phyloP scores from a whole-genome alignment of 2,888 invertebrate genomes.

The Hedychridium roseum region DNA sequence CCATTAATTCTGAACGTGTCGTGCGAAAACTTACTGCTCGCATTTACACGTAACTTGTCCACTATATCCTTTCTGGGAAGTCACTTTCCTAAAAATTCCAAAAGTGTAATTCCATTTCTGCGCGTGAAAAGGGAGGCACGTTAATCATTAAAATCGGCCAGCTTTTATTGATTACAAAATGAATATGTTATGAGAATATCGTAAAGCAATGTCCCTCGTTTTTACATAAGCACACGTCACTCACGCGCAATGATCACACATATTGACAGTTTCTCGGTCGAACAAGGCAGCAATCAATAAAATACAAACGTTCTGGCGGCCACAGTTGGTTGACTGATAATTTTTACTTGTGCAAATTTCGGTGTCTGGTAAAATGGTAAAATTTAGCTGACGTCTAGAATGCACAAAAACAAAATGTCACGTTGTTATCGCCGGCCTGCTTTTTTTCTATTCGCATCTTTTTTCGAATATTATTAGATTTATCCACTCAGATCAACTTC shows the following conservation, averaged over 20 bases:
- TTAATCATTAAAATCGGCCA: not conserved
- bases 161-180: not conserved
- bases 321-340: no score
- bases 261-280: no score
- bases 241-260: slow-evolving; percentile 55
- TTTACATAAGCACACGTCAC: slow-evolving; percentile 13
- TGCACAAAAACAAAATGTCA: not conserved
- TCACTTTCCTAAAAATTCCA: slow-evolving; percentile 41
- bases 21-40: slow-evolving; percentile 45
- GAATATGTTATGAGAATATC: not conserved
- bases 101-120: not conserved
- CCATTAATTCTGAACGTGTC: no score
- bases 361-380: not conserved
- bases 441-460: no score
- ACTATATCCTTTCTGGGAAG: slow-evolving; percentile 46
- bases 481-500: no score
- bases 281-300: no score
- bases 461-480: no score
- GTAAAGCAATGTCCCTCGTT: not conserved
- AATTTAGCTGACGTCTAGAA: not conserved
- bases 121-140: not conserved
- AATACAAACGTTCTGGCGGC: slow-evolving; percentile 7
- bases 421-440: not conserved
- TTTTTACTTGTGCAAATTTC: not conserved
- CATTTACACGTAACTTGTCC: slow-evolving; percentile 54